Evolutionary conservation across 2,113 vertebrate genomes (phyloP), one percentile per base, ranked within the genome.

Genomic region (Tachycineta bicolor): DNA sequence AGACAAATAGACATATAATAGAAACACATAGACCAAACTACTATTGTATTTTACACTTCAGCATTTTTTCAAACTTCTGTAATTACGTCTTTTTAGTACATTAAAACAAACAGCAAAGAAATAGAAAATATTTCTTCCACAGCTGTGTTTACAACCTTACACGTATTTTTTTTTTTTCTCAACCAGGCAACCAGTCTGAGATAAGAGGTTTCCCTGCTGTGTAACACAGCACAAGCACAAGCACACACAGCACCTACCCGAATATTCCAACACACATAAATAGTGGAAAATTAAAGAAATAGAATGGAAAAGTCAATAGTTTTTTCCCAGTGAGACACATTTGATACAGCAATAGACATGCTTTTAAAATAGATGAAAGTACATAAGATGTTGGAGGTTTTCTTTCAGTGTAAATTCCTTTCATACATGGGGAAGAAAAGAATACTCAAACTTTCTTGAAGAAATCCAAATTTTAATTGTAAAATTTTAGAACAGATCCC

Each of bases 61-160:
- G 76, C 75, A 83, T 89, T 94, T 97, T 97, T 95, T 80, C 81
- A 90, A 80, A 89, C 73, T 97, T 88, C 83, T 74, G 88, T 97
- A 96, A 97, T 97, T 94, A 90, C 95, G 88, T 95, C 87, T 95
- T 97, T 97, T 97, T 96, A 89, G 90, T 94, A 92, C 90, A 95
- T 98, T 96, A 97, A 97, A 97, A 97, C 92, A 98, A 97, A 96
- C 92, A 97, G 87, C 75, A 95, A 97, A 94, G 86, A 95, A 97
- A 97, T 84, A 89, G 84, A 95, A 97, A 97, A 96, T 91, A 90
- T 96, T 95, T 96, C 96, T 97, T 94, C 89, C 93, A 95, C 97
- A 98, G 97, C 97, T 98, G 98, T 98, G 97, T 98, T 98, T 98
- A 97, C 97, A 95, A 96, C 90, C 93, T 96, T 93, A 86, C 90